Evolutionary conservation across 2,888 invertebrate species (phyloP).

Genomic region (Ecdyonurus torrentis): DNA sequence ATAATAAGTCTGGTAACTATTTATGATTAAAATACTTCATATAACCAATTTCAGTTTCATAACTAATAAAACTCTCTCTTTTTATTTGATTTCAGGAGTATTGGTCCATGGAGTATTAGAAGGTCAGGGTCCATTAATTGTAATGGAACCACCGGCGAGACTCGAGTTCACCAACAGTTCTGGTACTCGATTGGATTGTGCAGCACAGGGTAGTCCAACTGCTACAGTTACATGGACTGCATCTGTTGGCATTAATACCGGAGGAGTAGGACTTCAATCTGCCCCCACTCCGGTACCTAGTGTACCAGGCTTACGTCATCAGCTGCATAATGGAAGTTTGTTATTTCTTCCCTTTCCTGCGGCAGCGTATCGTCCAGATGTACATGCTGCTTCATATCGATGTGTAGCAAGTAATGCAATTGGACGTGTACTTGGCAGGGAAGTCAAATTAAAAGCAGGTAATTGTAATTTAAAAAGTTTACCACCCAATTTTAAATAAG

Average conservation of each 20-base stretch:
- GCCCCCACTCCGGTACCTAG: conserved; percentile 5
- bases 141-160: conserved; percentile 7
- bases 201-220: conserved; percentile 7
- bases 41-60: not conserved
- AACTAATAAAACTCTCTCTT: not conserved
- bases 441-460: conserved; percentile 15
- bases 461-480: too few relatives aligned
- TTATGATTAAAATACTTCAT: too few relatives aligned
- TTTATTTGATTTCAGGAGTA: too few relatives aligned
- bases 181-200: conserved; percentile 8
- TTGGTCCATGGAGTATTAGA: conserved; percentile 2
- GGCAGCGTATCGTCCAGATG: conserved; percentile 19
- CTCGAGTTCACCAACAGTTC: conserved; percentile 10
- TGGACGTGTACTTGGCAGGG: conserved; percentile 13
- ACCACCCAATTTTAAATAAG: too few relatives aligned
- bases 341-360: conserved; percentile 19
- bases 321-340: conserved; percentile 17
- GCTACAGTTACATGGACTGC: conserved; percentile 1
- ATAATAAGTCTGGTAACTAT: too few relatives aligned
- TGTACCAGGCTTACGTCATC: conserved; percentile 17
- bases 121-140: conserved; percentile 7
- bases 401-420: conserved; percentile 14
- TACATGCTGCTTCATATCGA: conserved; percentile 18
- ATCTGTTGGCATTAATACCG: not conserved
- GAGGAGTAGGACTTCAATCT: conserved; percentile 15